phyloP scores from a whole-genome alignment of 2,888 invertebrate species.

The Rutpela maculata region DNA sequence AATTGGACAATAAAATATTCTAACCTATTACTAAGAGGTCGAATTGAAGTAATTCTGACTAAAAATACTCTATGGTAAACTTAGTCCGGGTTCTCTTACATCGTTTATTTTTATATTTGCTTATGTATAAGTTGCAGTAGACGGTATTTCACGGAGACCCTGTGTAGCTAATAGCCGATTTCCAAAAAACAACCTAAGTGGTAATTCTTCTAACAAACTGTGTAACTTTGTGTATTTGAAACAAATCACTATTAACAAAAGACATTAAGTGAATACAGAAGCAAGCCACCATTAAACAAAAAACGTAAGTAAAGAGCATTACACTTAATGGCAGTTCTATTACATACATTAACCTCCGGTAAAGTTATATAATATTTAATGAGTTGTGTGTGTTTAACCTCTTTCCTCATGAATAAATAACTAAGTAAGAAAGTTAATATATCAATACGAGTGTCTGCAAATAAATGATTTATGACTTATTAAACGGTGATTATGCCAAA shows the following conservation, averaged over 20 bases:
- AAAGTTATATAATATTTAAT: constrained; percentile 45
- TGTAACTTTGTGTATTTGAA: not conserved
- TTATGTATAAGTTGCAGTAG: too few relatives aligned
- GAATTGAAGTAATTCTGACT: too few relatives aligned
- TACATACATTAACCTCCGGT: constrained; percentile 43
- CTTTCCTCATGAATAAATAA: constrained; percentile 48
- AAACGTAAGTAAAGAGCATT: constrained; percentile 24
- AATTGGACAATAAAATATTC: too few relatives aligned
- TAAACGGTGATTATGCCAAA: constrained; percentile 72
- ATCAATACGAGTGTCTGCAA: constrained; percentile 67
- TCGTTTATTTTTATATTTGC: too few relatives aligned
- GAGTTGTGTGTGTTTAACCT: constrained; percentile 42
- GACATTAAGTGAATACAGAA: constrained; percentile 25
- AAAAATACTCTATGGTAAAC: too few relatives aligned
- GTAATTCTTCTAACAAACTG: too few relatives aligned
- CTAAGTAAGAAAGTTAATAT: constrained; percentile 64
- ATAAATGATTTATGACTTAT: constrained; percentile 71
- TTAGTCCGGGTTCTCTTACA: too few relatives aligned
- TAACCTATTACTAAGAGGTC: too few relatives aligned
- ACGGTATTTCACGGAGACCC: too few relatives aligned
- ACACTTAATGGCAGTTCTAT: constrained; percentile 45
- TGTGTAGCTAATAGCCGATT: too few relatives aligned
- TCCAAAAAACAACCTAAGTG: too few relatives aligned
- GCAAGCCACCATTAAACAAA: constrained; percentile 19
- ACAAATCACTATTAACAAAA: constrained; percentile 26